Evolutionary conservation across 2,113 vertebrate species (phyloP).

Genomic region (Centropristis striata): DNA sequence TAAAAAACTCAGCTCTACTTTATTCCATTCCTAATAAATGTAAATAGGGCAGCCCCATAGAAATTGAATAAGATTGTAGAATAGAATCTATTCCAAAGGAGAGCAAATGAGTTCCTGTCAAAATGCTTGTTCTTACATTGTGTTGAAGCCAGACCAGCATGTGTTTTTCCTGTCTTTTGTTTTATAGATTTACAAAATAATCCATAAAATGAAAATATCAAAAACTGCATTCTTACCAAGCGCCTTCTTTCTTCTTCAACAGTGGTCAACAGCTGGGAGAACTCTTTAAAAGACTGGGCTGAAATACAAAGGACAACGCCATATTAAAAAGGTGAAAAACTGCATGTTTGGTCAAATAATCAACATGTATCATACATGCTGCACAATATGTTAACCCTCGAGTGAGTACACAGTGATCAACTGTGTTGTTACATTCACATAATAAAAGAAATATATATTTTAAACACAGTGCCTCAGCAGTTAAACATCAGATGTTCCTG

Average conservation of each 20-base stretch:
- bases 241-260: conserved; percentile 96
- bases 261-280: conserved; percentile 93
- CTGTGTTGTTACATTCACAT: conserved; percentile 8
- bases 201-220: background rate
- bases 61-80: no score
- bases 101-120: background rate
- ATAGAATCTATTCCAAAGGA: no score
- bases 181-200: background rate
- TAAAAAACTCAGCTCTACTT: no score
- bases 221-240: conserved; percentile 87
- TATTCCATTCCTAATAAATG: no score
- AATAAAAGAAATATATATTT: conserved; percentile 23
- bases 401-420: conserved; percentile 7
- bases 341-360: conserved; percentile 31
- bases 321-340: conserved; percentile 33
- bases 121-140: background rate
- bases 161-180: background rate
- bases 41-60: no score
- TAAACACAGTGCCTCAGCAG: conserved; percentile 16
- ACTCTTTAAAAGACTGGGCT: conserved; percentile 98
- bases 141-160: background rate
- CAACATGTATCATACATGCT: background rate
- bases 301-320: conserved; percentile 67
- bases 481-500: conserved; percentile 74
- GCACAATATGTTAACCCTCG: conserved; percentile 20